Base-by-base conservation (phyloP, 2,113 vertebrate genomes). In the Trematocara variabile region DNA sequence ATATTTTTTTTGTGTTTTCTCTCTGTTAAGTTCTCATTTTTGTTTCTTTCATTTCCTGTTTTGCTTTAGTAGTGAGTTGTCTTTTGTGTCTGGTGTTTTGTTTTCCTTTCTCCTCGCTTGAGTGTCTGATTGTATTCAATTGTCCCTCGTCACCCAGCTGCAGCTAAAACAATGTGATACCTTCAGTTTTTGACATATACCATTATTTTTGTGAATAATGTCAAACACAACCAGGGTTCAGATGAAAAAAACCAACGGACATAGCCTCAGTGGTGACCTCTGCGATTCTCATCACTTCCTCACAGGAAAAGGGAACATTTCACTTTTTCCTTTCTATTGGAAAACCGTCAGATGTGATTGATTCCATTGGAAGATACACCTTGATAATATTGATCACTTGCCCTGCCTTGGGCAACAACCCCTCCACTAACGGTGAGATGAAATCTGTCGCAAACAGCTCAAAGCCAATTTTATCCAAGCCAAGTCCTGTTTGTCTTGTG, bases 361-460 rank as follows among this genome's bases (percentile, higher is more conserved):
- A 94, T 94, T 94, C 85, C 73, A 91, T 93, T 88, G 94, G 93
- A 89, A 91, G 94, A 93, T 93, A 87, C 91, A 90, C 92, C 88
- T 91, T 93, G 90, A 94, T 94, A 91, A 90, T 93, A 92, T 92
- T 73, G 94, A 95, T 92, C 87, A 87, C 39, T 88, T 86, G 82
- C 90, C 65, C 73, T 58, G 89, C 89, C 88, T 52, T 46, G 77
- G 87, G 91, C 90, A 86, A 87, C 89, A 80, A 86, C 79, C 79
- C 84, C 54, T 88, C 84, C 83, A 90, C 91, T 89, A 86, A 91
- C 86, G 25, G 89, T 89, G 89, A 91, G 86, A 91, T 82, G 88
- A 90, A 88, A 91, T 93, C 88, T 91, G 55, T 87, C 41, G 85
- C 70, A 91, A 92, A 92, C 87, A 87, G 86, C 92, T 94, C 91